These are phyloP conservation scores for Albula goreensis DNA, from an alignment of 2,113 vertebrate genomes.

Conservation along the genomic window DNA sequence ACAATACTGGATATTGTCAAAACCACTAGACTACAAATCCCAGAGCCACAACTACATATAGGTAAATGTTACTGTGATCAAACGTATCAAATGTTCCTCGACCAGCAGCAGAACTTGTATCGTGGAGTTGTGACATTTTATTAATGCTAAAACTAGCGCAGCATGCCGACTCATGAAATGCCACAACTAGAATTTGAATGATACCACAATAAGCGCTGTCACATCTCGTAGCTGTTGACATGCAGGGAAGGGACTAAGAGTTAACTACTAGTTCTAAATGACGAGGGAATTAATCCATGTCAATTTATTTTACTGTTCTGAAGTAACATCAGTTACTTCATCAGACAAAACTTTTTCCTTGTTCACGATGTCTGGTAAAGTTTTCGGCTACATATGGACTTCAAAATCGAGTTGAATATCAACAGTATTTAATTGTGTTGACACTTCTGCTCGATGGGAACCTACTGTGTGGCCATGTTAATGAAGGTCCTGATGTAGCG, in stretches of 20 bases:
- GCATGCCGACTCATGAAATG: background rate
- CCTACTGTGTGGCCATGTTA: too few relatives aligned
- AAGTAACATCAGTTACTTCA: background rate
- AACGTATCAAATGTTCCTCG: background rate
- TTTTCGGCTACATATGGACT: background rate
- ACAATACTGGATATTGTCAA: background rate
- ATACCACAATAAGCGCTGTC: background rate
- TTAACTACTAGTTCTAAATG: background rate
- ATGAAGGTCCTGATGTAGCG: too few relatives aligned
- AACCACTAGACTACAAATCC: background rate
- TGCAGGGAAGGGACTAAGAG: background rate
- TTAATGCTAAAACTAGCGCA: background rate
- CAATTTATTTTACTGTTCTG: background rate
- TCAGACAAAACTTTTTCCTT: background rate
- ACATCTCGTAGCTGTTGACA: background rate
- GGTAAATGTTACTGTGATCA: background rate
- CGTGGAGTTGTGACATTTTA: background rate
- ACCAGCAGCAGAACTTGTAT: background rate
- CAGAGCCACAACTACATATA: background rate
- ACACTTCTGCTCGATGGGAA: too few relatives aligned
- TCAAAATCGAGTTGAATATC: background rate
- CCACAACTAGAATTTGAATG: background rate
- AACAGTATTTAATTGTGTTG: background rate
- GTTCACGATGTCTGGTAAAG: background rate
- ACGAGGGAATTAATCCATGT: background rate